A percentile compares a stretch with the other conserved stretches of the same genome.
These are phyloP conservation scores for Drosophila atripex DNA, from an alignment of 2,888 invertebrate species.

Conservation along the genomic window DNA sequence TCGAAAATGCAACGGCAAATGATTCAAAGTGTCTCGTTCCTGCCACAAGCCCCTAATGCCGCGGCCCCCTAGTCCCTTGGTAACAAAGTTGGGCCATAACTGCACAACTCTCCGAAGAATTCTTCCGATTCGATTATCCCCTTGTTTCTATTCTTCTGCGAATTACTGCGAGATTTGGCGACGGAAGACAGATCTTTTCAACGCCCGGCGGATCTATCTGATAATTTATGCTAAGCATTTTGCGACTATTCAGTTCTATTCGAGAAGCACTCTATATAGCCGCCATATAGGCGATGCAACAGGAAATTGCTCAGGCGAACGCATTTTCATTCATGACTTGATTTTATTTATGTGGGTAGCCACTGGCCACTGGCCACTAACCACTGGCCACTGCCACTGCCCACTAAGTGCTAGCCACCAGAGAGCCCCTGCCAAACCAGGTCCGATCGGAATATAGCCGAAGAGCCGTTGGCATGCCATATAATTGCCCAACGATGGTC, in stretches of 20 bases:
- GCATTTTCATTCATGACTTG: slow-evolving; percentile 77
- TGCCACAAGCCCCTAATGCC: background rate
- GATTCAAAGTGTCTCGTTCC: slow-evolving; percentile 11
- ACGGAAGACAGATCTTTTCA: slow-evolving; percentile 43
- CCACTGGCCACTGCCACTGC: background rate
- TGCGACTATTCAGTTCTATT: slow-evolving; percentile 17
- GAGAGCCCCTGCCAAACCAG: slow-evolving; percentile 1
- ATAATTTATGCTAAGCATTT: slow-evolving; percentile 63
- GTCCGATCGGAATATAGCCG: background rate
- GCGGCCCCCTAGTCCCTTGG: background rate
- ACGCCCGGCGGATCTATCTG: slow-evolving; percentile 49
- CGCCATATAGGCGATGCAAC: slow-evolving; percentile 47
- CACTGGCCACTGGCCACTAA: slow-evolving; percentile 1
- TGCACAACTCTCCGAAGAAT: background rate
- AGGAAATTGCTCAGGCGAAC: slow-evolving; percentile 73
- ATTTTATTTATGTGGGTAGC: slow-evolving; percentile 68
- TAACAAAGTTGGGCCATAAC: background rate
- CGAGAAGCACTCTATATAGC: background rate
- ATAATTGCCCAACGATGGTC: slow-evolving; percentile 38
- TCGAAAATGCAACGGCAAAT: slow-evolving; percentile 8
- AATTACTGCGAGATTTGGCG: slow-evolving; percentile 11
- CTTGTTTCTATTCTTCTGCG: no score
- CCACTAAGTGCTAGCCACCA: background rate
- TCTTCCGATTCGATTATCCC: no score
- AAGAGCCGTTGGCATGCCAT: slow-evolving; percentile 28